Evolutionary conservation across 2,113 vertebrate genomes (phyloP).

Genomic region (Semicossyphus pulcher): DNA sequence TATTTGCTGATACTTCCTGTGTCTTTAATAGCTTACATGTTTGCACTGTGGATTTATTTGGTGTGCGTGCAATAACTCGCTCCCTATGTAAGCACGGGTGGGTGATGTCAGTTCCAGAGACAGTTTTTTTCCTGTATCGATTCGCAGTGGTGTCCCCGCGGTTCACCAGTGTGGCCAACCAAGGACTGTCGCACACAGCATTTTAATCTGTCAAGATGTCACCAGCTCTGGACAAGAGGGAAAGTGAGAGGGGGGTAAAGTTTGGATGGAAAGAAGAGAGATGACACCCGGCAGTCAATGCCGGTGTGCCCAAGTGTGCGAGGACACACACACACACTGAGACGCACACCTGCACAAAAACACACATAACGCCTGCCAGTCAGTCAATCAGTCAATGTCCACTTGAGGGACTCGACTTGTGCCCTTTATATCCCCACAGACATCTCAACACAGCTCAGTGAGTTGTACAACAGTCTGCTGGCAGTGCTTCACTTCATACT

Average conservation of each 20-base stretch:
- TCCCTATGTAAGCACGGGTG: background rate
- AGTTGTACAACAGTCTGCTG: conserved; percentile 34
- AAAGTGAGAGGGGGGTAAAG: background rate
- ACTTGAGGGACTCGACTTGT: conserved; percentile 65
- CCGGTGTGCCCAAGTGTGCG: background rate
- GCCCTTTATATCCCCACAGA: conserved; percentile 60
- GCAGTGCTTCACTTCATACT: conserved; percentile 10
- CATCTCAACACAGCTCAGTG: conserved; percentile 60
- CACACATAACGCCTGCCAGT: conserved; percentile 47
- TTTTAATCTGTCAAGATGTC: conserved; percentile 79
- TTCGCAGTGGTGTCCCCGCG: conserved; percentile 39
- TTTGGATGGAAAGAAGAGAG: conserved; percentile 47
- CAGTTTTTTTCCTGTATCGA: conserved; percentile 62
- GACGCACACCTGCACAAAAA: conserved; percentile 35
- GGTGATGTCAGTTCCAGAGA: conserved; percentile 25
- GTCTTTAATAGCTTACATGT: background rate
- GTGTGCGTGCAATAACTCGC: background rate
- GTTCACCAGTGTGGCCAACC: conserved; percentile 52
- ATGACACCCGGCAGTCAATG: conserved; percentile 63
- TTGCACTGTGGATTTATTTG: background rate
- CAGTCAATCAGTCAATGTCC: conserved; percentile 66
- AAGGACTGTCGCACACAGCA: conserved; percentile 50
- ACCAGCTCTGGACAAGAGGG: conserved; percentile 34
- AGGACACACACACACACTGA: background rate
- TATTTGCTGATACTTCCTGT: too few relatives aligned